Evolutionary conservation across 92 coral and sea anemone genomes (phyloP).

Genomic region (Desmophyllum pertusum): DNA sequence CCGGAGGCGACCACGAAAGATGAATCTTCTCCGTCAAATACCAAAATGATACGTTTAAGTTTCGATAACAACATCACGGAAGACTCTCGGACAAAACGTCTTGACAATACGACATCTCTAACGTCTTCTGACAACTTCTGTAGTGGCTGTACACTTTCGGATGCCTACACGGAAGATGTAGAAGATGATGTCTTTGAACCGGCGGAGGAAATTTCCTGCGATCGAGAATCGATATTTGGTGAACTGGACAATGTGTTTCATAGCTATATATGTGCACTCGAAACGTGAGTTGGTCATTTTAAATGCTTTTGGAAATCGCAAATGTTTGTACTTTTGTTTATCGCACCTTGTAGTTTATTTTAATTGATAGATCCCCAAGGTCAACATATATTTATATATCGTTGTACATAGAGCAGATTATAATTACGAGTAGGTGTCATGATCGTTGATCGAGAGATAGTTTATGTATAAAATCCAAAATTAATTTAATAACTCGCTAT

Average conservation of each 20-base stretch:
- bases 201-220: slow-evolving; percentile 35
- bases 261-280: slow-evolving; percentile 93
- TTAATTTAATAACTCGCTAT: background rate
- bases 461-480: slow-evolving; percentile 18
- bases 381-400: slow-evolving; percentile 41
- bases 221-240: slow-evolving; percentile 73
- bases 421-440: background rate
- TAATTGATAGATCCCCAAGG: slow-evolving; percentile 32
- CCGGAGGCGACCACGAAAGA: slow-evolving; percentile 23
- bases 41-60: slow-evolving; percentile 38
- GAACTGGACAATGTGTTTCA: slow-evolving; percentile 92
- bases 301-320: slow-evolving; percentile 9
- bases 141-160: slow-evolving; percentile 59
- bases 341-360: slow-evolving; percentile 40
- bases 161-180: slow-evolving; percentile 54
- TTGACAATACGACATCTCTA: slow-evolving; percentile 43
- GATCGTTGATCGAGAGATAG: slow-evolving; percentile 31
- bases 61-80: slow-evolving; percentile 43
- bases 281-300: slow-evolving; percentile 62
- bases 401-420: slow-evolving; percentile 35
- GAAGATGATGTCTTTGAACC: slow-evolving; percentile 73
- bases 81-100: slow-evolving; percentile 41
- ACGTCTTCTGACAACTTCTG: slow-evolving; percentile 38
- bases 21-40: slow-evolving; percentile 28
- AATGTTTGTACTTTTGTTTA: slow-evolving; percentile 42